These are phyloP conservation scores for Trichacis sp. DNA, from an alignment of 2,888 invertebrate species.

Conservation along the genomic window DNA sequence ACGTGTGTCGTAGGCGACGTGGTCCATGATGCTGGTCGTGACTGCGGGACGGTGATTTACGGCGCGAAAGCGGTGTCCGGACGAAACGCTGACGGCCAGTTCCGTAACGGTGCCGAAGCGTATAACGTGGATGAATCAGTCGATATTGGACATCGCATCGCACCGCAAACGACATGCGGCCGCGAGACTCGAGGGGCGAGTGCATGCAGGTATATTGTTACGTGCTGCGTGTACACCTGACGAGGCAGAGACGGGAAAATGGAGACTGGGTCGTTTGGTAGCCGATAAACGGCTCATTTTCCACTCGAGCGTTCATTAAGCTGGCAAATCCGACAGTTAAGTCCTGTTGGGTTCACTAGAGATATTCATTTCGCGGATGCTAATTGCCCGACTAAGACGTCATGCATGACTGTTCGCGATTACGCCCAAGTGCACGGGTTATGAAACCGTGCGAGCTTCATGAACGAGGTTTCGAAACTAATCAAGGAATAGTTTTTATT, in stretches of 20 bases:
- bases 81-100: constrained; percentile 37
- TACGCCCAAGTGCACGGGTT: constrained; percentile 6
- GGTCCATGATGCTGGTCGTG: constrained; percentile 33
- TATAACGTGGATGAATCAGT: constrained; percentile 19
- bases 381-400: constrained; percentile 37
- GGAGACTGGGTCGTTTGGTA: constrained; percentile 28
- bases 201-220: constrained; percentile 29
- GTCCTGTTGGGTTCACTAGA: constrained; percentile 31
- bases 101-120: constrained; percentile 26
- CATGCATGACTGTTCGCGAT: constrained; percentile 37
- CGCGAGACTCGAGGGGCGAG: constrained; percentile 9
- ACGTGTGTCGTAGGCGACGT: constrained; percentile 35
- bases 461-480: constrained; percentile 12
- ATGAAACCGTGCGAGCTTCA: too few relatives aligned
- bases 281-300: constrained; percentile 41
- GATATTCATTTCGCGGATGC: constrained; percentile 35
- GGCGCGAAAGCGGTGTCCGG: constrained; percentile 19
- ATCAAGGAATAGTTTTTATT: too few relatives aligned
- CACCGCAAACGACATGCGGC: constrained; percentile 18
- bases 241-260: constrained; percentile 12
- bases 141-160: constrained; percentile 12
- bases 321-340: constrained; percentile 35
- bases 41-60: constrained; percentile 37
- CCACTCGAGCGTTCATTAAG: constrained; percentile 40
- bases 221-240: constrained; percentile 29